Evolutionary conservation across 2,113 vertebrate species (phyloP), one percentile per base, ranked within the genome.

Genomic region (Cheilinus undulatus): DNA sequence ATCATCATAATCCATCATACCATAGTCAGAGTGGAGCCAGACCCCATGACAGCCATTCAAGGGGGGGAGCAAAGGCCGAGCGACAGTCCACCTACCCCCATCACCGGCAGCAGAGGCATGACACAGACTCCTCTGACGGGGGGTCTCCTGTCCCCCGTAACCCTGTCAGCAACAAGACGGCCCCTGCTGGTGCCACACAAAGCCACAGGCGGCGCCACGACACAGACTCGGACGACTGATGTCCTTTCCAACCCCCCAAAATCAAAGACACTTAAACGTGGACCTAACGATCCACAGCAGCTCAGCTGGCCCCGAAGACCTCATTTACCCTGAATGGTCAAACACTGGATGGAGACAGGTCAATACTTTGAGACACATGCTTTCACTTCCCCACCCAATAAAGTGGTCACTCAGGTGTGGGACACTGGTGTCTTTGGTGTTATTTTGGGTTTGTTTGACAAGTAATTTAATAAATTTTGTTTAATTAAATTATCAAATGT

Each of bases 1-100:
- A 88, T 58, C 86, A 89, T 90, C 84, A 83, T 91, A 91, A 93
- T 93, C 91, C 93, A 92, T 95, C 95, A 93, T 92, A 89, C 69
- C 77, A 82, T 51, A 93, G 88, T 88, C 92, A 86, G 89, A 92
- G 88, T 57, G 93, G 93, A 94, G 93, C 91, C 90, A 82, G 86
- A 84, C 75, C 84, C 71, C 80, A 66, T 89, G 90, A 94, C 89
- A 93, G 90, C 85, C 86, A 87, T 91, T 92, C 92, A 88, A 88
- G 89, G 54, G 76, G 86, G 69, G 87, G 84, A 58, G 82, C 81
- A 83, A 93, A 91, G 86, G 82, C 71, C 67, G 86, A 91, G 48
- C 80, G 0, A 60, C 76, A 62, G 50, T 63, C 0, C 38, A 82
- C 19, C 82, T 54, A 87, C 86, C 89, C 88, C 83, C 79, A 50